Base-by-base conservation (phyloP, 2,113 vertebrate species). In the Rhinoderma darwinii region DNA sequence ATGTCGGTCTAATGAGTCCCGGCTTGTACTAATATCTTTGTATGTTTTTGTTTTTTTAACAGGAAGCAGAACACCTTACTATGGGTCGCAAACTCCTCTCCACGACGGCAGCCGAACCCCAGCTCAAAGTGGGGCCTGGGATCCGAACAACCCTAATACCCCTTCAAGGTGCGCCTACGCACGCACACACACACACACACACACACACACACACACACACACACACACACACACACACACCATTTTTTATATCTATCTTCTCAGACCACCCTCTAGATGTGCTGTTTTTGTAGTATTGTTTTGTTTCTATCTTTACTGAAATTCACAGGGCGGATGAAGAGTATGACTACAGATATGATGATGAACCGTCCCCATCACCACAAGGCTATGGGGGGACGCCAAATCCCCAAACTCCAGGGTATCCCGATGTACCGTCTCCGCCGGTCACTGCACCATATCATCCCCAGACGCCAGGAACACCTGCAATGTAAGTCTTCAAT, bases 381-480 rank as follows among this genome's bases (percentile, higher is more conserved):
- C 97, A 99, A 89, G 97, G 96, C 22, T 99, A 99, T 0, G 95
- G 96, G 1, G 96, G 95, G 0, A 98, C 97, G 0, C 97, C 97
- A 7, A 98, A 98, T 88, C 97, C 97, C 0, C 97, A 98, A 88
- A 98, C 97, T 8, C 97, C 97, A 0, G 97, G 97, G 2, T 99
- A 99, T 90, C 97, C 97, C 0, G 97, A 99, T 81, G 97, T 96
- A 14, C 96, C 97, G 0, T 99, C 97, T 37, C 97, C 97, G 0
- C 97, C 97, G 86, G 97, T 99, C 92, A 99, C 96, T 92, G 96
- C 97, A 0, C 97, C 97, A 82, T 99, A 97, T 91, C 97, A 98
- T 91, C 97, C 97, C 0, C 97, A 99, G 94, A 98, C 97, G 0
- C 97, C 97, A 0, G 96, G 97, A 39, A 98, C 97, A 0, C 97